Evolutionary conservation across 2,888 invertebrate species (phyloP), one percentile per base, ranked within the genome.

Genomic region (Drosophila nr. perissopoda): DNA sequence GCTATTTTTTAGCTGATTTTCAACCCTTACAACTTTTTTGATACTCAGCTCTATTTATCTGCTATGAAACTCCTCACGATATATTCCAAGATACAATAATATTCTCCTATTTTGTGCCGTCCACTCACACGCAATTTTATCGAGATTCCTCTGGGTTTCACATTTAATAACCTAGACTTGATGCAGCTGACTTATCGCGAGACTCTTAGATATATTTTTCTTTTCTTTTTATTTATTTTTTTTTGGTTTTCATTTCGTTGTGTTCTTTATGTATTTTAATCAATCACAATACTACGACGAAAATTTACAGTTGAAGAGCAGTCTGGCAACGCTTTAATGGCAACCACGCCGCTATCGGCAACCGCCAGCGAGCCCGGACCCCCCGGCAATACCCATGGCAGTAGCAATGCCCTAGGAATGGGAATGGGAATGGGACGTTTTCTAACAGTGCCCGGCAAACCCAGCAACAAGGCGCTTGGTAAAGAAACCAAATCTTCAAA

Each of bases 231-330:
- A 10, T 29, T 18, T 11, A 5, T 25, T 36, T 27, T 18, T 2
- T n/a, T 38, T 33, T 27, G 27, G 27, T 64, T 65, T 61, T 49
- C 10, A 16, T 27, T 66, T 57, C 18, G 27, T 53, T 57, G 54
- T 4, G 0, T 60, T 68, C 51, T 18, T 33, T 34, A 51, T n/a
- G 31, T 45, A 68, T 33, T 64, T 71, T 42, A 59, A 69, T 42
- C 52, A 45, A 45, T 16, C 45, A 25, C 34, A 52, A 59, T 42
- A 70, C 62, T 53, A 38, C 59, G 64, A 71, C 42, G 51, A 64
- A 69, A 89, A 87, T 92, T 92, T 80, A 80, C 91, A 93, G 93
- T 93, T 91, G 93, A 93, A 90, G 93, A 93, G 74, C 93, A 93
- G 71, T 86, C 84, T 73, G 81, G 82, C 65, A 78, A 78, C 68